A percentile compares a stretch with the other conserved stretches of the same genome.
These are phyloP conservation scores for Nothobranchius furzeri DNA, from an alignment of 2,113 vertebrate genomes.

Conservation along the genomic window DNA sequence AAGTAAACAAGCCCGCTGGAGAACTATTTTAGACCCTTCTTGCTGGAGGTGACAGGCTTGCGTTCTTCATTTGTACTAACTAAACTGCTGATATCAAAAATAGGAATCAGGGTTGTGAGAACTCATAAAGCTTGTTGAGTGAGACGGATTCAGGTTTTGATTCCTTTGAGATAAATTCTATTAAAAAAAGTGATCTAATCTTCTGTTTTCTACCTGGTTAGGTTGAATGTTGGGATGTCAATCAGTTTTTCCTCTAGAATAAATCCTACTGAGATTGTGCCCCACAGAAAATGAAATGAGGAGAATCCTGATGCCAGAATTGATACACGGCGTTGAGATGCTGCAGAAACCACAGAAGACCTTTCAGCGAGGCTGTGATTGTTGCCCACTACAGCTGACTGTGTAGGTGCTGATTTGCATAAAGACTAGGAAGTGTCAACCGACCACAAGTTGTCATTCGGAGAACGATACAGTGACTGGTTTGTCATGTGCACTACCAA, in stretches of 20 bases:
- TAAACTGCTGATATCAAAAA: slow-evolving; percentile 25
- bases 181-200: neutral
- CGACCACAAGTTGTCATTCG: neutral
- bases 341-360: neutral
- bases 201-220: neutral
- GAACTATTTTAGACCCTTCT: slow-evolving; percentile 17
- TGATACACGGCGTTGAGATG: neutral
- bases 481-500: neutral
- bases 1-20: slow-evolving; percentile 30
- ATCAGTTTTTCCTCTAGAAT: too few relatives aligned
- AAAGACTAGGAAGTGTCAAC: neutral
- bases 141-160: neutral
- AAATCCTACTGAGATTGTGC: neutral
- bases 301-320: neutral
- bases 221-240: too few relatives aligned
- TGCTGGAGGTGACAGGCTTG: slow-evolving; percentile 42
- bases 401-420: neutral
- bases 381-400: neutral
- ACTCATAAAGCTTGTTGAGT: neutral
- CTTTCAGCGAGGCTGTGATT: neutral
- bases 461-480: neutral
- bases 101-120: neutral
- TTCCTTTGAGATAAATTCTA: neutral
- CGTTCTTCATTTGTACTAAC: slow-evolving; percentile 15
- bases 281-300: neutral